Percentiles rank a stretch among this genome's conserved stretches.
phyloP scores from a whole-genome alignment of 2,113 vertebrate species.

The Hirundichthys speculiger region DNA sequence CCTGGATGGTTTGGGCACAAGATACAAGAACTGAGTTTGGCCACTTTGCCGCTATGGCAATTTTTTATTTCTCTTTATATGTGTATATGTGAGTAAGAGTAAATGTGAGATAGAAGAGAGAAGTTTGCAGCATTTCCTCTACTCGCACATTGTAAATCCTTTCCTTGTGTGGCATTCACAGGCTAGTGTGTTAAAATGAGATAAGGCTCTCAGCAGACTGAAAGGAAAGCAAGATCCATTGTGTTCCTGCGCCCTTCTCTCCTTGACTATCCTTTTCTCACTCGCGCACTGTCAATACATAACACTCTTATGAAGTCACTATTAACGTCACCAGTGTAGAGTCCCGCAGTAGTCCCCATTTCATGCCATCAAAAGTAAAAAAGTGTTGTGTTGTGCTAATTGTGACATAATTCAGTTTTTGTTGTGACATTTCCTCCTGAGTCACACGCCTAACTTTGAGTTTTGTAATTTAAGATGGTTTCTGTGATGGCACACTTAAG shows the following conservation, averaged over 20 bases:
- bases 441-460: conserved; percentile 1
- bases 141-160: conserved; percentile 81
- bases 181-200: conserved; percentile 79
- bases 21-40: conserved; percentile 50
- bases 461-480: conserved; percentile 27
- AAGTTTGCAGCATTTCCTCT: conserved; percentile 73
- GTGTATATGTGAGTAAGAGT: conserved; percentile 26
- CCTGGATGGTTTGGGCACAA: conserved; percentile 52
- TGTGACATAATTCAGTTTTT: background rate
- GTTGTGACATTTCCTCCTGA: conserved; percentile 20
- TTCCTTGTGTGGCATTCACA: conserved; percentile 76
- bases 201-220: conserved; percentile 78
- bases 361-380: conserved; percentile 48
- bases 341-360: conserved; percentile 41
- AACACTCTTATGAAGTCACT: conserved; percentile 46
- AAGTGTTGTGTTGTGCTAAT: background rate
- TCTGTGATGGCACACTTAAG: conserved; percentile 12
- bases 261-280: conserved; percentile 58
- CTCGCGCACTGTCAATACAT: conserved; percentile 53
- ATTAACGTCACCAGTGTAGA: conserved; percentile 55
- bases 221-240: conserved; percentile 76
- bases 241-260: conserved; percentile 66
- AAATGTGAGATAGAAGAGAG: conserved; percentile 49
- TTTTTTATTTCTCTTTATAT: conserved; percentile 32
- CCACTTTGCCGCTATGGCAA: conserved; percentile 71